Evolutionary conservation across 2,888 invertebrate species (phyloP).

Genomic region (Drosophila monieri): DNA sequence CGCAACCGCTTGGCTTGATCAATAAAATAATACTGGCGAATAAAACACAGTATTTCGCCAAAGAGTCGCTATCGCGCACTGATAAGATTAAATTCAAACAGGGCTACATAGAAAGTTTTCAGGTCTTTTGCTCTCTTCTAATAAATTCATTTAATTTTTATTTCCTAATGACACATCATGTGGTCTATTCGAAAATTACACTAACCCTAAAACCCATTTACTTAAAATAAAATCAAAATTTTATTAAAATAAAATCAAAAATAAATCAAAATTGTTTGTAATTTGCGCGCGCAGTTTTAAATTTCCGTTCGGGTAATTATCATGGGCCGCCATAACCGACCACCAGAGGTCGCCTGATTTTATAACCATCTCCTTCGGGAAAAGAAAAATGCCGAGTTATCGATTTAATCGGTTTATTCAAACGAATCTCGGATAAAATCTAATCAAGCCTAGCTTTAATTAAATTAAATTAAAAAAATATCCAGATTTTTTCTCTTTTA

Average conservation of each 20-base stretch:
- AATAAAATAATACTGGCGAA: constrained; percentile 66
- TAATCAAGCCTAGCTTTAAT: too few relatives aligned
- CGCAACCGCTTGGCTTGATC: constrained; percentile 41
- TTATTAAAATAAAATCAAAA: too few relatives aligned
- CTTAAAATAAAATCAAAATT: too few relatives aligned
- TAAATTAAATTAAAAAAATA: too few relatives aligned
- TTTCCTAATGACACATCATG: not conserved
- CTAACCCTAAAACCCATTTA: too few relatives aligned
- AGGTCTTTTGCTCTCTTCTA: not conserved
- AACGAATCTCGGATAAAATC: too few relatives aligned
- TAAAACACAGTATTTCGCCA: constrained; percentile 21
- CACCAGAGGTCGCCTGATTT: not conserved
- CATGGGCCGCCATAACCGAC: not conserved
- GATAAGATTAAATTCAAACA: constrained; percentile 66
- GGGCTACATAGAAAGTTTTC: constrained; percentile 39
- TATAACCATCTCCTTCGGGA: too few relatives aligned
- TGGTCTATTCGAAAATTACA: too few relatives aligned
- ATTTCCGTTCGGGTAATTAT: not conserved
- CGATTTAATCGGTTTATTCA: too few relatives aligned
- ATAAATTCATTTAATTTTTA: not conserved
- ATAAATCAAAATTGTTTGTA: too few relatives aligned
- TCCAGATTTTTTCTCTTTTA: too few relatives aligned
- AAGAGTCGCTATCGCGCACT: constrained; percentile 14
- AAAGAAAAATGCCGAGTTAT: too few relatives aligned
- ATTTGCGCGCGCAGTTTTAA: not conserved